phyloP scores from a whole-genome alignment of 2,888 invertebrate genomes.

The Andrena marginata region DNA sequence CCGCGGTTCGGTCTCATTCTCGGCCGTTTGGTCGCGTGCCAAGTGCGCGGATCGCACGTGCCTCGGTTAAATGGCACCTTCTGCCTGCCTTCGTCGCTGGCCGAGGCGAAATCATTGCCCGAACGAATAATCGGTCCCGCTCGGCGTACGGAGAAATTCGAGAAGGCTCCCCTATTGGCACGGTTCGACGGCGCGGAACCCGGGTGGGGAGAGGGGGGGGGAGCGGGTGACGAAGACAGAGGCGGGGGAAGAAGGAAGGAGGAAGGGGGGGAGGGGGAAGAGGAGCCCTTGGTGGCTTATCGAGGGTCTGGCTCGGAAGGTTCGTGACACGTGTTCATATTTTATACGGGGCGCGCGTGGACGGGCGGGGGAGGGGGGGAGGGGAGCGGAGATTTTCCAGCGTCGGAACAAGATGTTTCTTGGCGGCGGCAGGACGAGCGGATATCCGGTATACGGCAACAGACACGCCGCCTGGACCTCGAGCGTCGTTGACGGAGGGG shows the following conservation, averaged over 20 bases:
- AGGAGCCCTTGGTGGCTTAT: conserved; percentile 23
- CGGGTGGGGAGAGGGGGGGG: background rate
- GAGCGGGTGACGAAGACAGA: background rate
- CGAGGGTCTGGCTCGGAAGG: background rate
- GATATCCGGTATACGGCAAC: conserved; percentile 82
- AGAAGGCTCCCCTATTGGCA: background rate
- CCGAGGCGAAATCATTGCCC: conserved; percentile 1
- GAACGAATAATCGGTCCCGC: conserved; percentile 11
- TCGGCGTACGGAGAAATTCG: background rate
- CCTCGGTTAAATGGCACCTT: conserved; percentile 62
- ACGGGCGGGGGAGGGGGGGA: background rate
- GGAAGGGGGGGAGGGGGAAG: background rate
- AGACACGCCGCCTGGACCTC: conserved; percentile 63
- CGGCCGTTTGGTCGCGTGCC: conserved; percentile 78
- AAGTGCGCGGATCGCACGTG: conserved; percentile 80
- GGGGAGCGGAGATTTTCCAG: conserved; percentile 52
- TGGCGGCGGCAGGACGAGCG: conserved; percentile 75
- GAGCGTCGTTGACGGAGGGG: conserved; percentile 52
- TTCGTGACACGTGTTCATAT: conserved; percentile 48
- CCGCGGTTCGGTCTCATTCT: conserved; percentile 64
- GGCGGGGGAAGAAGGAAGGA: background rate
- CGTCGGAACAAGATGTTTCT: conserved; percentile 64
- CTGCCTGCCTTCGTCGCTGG: conserved; percentile 35
- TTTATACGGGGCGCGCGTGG: conserved; percentile 30
- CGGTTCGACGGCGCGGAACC: too few relatives aligned